phyloP scores from a whole-genome alignment of 1,140 invertebrate species.

The Zophobas atratus region DNA sequence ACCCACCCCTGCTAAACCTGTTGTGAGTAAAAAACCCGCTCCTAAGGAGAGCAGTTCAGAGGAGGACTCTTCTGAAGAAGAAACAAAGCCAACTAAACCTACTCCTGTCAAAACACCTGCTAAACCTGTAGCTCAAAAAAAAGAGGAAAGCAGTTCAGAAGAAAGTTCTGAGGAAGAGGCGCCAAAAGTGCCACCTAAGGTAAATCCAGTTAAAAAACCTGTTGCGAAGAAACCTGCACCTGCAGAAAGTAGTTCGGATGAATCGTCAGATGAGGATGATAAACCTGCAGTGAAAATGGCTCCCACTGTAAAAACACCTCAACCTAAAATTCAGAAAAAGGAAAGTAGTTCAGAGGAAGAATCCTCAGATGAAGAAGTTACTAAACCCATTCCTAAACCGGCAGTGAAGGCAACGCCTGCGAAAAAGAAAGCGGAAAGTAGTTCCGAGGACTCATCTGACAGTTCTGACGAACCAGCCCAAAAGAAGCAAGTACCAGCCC shows the following conservation, averaged over 20 bases:
- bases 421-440: constrained; percentile 59
- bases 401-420: constrained; percentile 48
- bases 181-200: constrained; percentile 40
- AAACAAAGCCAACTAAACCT: constrained; percentile 53
- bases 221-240: constrained; percentile 56
- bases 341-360: constrained; percentile 59
- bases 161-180: constrained; percentile 57
- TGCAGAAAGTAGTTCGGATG: constrained; percentile 61
- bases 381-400: constrained; percentile 54
- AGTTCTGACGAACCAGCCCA: constrained; percentile 50
- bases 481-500: constrained; percentile 41
- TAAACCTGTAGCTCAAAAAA: constrained; percentile 57
- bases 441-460: constrained; percentile 58
- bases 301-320: constrained; percentile 50
- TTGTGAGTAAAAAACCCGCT: constrained; percentile 49
- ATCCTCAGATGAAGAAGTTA: constrained; percentile 52
- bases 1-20: constrained; percentile 52
- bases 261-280: constrained; percentile 57
- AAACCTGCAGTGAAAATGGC: constrained; percentile 52
- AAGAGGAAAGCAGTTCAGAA: constrained; percentile 59
- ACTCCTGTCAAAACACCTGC: constrained; percentile 54
- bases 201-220: not conserved
- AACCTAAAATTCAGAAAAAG: constrained; percentile 57
- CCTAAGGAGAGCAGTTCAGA: constrained; percentile 58
- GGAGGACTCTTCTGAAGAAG: constrained; percentile 58